Evolutionary conservation across 2,113 vertebrate genomes (phyloP), one percentile per base, ranked within the genome.

Genomic region (Potamarius usumacintae): DNA sequence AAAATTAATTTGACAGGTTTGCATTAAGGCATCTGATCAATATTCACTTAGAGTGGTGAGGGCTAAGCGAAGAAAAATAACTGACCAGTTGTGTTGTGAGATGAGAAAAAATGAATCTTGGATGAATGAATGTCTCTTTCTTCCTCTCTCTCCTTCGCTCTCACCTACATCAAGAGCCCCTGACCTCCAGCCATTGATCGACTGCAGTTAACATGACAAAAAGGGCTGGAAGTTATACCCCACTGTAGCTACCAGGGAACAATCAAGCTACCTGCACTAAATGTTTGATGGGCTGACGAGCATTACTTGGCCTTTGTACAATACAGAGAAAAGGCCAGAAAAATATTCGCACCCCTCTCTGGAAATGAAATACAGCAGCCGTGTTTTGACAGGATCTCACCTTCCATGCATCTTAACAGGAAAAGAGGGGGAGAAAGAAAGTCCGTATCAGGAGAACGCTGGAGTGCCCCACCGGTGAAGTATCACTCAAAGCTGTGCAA

Each of bases 1-100:
- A 99, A 99, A 99, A 99, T 99, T 99, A 99, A 99, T 99, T 99
- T 99, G 98, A 99, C 98, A 99, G 98, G 96, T 99, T 99, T 99
- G 98, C 98, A 99, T 99, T 99, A 98, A 98, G 97, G 97, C 96
- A 96, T 92, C 97, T 99, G 98, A 99, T 99, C 98, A 99, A 99
- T 99, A 99, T 97, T 97, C 98, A 99, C 97, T 99, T 98, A 97
- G 96, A 97, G 96, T 96, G 90, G 97, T 96, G 97, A 97, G 98
- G 97, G 97, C 97, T 97, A 97, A 97, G 96, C 92, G 96, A 96
- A 97, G 96, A 97, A 97, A 98, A 98, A 99, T 97, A 99, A 98
- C 97, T 96, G 97, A 96, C 94, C 94, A 90, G 94, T 96, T 81
- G 81, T 84, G 96, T 95, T 96, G 96, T 94, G 95, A 98, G 97